phyloP scores from a whole-genome alignment of 2,888 invertebrate genomes.

The Metopia argyrocephala region DNA sequence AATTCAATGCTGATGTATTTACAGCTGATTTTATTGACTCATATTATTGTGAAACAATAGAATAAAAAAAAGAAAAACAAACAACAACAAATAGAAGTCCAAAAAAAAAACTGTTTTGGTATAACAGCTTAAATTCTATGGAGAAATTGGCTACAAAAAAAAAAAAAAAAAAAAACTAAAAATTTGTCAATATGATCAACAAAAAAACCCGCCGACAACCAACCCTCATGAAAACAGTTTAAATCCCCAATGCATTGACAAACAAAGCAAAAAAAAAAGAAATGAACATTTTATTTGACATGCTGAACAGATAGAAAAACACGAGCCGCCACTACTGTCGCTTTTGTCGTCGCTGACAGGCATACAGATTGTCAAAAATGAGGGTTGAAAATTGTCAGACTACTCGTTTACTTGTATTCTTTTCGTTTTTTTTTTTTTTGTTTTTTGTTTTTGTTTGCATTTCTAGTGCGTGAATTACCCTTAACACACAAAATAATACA shows the following conservation, averaged over 20 bases:
- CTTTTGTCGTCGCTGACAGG: neutral
- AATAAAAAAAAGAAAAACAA: slow-evolving; percentile 15
- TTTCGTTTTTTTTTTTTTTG: neutral
- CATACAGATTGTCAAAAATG: slow-evolving; percentile 20
- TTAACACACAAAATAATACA: slow-evolving; percentile 45
- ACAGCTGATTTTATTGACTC: slow-evolving; percentile 17
- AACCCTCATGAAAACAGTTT: slow-evolving; percentile 57
- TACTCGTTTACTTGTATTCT: slow-evolving; percentile 5
- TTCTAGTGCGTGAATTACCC: slow-evolving; percentile 61
- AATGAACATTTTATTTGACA: slow-evolving; percentile 49
- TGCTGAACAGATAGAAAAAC: slow-evolving; percentile 38
- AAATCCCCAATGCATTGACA: slow-evolving; percentile 41
- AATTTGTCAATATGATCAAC: slow-evolving; percentile 57
- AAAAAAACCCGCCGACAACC: slow-evolving; percentile 14
- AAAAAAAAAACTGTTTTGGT: too few species aligned
- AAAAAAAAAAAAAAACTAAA: slow-evolving; percentile 37
- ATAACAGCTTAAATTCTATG: too few species aligned
- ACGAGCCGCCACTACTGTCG: neutral
- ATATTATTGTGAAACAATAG: slow-evolving; percentile 1
- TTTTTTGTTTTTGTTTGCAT: slow-evolving; percentile 11
- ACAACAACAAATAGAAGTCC: neutral
- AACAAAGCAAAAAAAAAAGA: slow-evolving; percentile 19
- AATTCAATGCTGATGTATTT: slow-evolving; percentile 8
- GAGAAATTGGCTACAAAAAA: slow-evolving; percentile 34
- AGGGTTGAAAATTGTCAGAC: slow-evolving; percentile 41